phyloP scores from a whole-genome alignment of 1,140 invertebrate genomes.

The Grapholita molesta region DNA sequence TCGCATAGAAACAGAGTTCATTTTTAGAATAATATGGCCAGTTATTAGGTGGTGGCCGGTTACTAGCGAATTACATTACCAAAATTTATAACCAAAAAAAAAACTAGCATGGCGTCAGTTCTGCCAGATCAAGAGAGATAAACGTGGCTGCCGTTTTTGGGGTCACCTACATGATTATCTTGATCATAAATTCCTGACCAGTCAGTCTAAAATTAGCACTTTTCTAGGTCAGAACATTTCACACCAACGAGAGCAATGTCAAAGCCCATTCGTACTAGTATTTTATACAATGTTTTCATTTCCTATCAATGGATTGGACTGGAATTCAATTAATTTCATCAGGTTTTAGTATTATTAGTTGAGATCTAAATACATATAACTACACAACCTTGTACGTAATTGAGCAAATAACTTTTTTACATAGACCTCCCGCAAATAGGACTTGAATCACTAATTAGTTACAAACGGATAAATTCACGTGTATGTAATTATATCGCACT shows the following conservation, averaged over 20 bases:
- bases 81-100: not conserved
- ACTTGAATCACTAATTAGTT: no score
- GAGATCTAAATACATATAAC: no score
- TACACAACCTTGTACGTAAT: no score
- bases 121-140: not conserved
- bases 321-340: not conserved
- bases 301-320: not conserved
- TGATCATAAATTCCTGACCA: slow-evolving; percentile 1
- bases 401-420: no score
- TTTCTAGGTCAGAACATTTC: not conserved
- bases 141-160: slow-evolving; percentile 2
- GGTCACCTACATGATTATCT: slow-evolving; percentile 11
- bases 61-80: not conserved
- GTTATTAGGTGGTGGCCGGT: no score
- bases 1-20: no score
- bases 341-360: no score
- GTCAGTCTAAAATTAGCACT: not conserved
- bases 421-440: no score
- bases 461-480: no score
- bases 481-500: no score
- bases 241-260: not conserved
- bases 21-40: no score
- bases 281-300: not conserved
- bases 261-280: not conserved
- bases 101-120: not conserved